Percentiles rank a stretch among this genome's conserved stretches.
Conservation (phyloP, 2,113 vertebrate genomes). For the Aphelocoma coerulescens region DNA sequence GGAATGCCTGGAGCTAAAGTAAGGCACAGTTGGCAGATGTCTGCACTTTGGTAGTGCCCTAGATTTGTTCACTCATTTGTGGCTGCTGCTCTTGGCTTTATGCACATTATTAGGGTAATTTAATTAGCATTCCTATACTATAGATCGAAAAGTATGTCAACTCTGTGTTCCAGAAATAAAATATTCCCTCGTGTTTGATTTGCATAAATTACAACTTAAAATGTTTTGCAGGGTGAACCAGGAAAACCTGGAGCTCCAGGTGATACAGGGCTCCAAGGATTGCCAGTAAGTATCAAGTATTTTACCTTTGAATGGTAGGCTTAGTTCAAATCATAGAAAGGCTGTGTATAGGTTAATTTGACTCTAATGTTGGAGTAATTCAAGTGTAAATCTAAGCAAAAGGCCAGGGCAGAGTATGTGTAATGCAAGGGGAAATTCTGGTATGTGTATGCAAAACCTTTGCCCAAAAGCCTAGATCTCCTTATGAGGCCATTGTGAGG, state of each 20-base stretch:
- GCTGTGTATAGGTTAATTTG: not conserved
- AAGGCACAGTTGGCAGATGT: not conserved
- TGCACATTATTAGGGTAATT: not conserved
- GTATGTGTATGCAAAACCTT: not conserved
- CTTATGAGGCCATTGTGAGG: not conserved
- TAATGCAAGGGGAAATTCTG: not conserved
- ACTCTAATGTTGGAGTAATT: not conserved
- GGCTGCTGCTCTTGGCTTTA: not conserved
- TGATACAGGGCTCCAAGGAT: conserved; percentile 87
- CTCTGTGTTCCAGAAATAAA: not conserved
- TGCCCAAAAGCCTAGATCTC: not conserved
- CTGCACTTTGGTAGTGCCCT: not conserved
- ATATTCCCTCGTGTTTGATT: not conserved
- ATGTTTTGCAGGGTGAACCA: conserved; percentile 79
- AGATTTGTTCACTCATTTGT: not conserved
- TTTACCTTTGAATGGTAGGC: not conserved
- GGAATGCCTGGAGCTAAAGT: conserved; percentile 95
- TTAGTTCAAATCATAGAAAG: not conserved
- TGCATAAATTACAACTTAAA: not conserved
- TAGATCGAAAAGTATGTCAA: not conserved
- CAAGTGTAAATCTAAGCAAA: not conserved
- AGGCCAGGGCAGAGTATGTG: not conserved
- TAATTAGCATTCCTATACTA: not conserved
- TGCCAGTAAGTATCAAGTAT: conserved; percentile 83
- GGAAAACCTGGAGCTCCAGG: conserved; percentile 90